Evolutionary conservation across 2,797 vertebrate genomes (phyloP).

Genomic region (Peromyscus melanophrys): DNA sequence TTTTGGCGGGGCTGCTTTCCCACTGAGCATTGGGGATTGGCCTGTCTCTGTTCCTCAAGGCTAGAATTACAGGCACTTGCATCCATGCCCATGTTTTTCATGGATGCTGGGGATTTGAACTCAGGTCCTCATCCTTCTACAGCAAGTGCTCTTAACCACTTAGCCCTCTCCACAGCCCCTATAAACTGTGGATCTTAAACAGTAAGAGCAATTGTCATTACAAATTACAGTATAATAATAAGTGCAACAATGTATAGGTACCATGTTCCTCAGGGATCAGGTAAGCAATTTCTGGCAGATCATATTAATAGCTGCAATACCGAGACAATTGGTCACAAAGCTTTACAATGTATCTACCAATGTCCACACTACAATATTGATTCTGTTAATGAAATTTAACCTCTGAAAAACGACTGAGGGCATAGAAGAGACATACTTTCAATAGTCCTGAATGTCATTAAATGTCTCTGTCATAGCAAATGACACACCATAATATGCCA

Average conservation of each 20-base stretch:
- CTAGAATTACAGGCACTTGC: not conserved
- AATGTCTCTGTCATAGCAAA: slow-evolving; percentile 43
- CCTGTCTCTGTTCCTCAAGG: not conserved
- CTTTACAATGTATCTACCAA: not conserved
- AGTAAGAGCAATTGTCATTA: not conserved
- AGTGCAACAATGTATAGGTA: not conserved
- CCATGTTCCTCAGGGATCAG: not conserved
- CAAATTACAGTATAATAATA: not conserved
- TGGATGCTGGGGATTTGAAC: not conserved
- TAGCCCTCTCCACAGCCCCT: not conserved
- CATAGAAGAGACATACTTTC: slow-evolving; percentile 38
- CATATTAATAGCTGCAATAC: not conserved
- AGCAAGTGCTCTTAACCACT: not conserved
- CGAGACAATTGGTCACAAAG: not conserved
- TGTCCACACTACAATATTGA: not conserved
- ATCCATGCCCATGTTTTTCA: not conserved
- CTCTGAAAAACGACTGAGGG: slow-evolving; percentile 64
- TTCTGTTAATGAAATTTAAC: slow-evolving; percentile 56
- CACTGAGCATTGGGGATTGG: not conserved
- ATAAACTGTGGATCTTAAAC: not conserved
- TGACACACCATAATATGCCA: not conserved
- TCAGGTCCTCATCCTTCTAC: not conserved
- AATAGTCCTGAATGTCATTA: slow-evolving; percentile 38
- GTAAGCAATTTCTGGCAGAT: not conserved
- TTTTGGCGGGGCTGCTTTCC: not conserved